Evolutionary conservation across 2,797 vertebrate genomes (phyloP), one percentile per base, ranked within the genome.

Genomic region (Acanthurus tractus): DNA sequence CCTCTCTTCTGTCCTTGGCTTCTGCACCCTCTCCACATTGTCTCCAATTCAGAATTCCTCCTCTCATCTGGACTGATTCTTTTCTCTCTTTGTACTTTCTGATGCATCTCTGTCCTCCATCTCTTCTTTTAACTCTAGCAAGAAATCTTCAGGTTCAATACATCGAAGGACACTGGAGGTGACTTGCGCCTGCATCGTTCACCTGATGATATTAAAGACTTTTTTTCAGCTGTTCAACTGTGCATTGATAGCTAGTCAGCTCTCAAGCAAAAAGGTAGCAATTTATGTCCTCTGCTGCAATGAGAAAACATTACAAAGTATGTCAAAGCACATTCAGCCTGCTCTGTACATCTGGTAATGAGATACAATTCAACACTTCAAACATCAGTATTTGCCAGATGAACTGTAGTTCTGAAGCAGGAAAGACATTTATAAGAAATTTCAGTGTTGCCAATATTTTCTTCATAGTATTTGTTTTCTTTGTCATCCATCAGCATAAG

Each of bases 71-170:
- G 45, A 74, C 72, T 57, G 46, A 55, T 58, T 79, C 55, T 66
- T 78, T 68, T 74, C 50, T 75, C 23, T 70, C 25, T 71, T 81
- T 54, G 57, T 76, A 44, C 76, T 83, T 80, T 44, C 71, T 64
- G 29, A 81, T 52, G 22, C 69, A 79, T 69, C 44, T 46, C 56
- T 76, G 46, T 75, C 79, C 59, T 76, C 64, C 22, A 64, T 70
- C 73, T 75, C n/a, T 71, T 79, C 65, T 83, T 82, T 83, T 56
- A 74, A 61, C 79, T 83, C 81, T 79, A 80, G 84, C 34, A 67
- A 84, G 65, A 72, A 57, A 76, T 52, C 38, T 34, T 62, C 53
- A 57, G 72, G 61, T 79, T 88, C 65, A 61, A 70, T 77, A 77
- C 58, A 53, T 48, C 45, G 55, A 82, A 64, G 70, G 75, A 75